phyloP scores from a whole-genome alignment of 2,797 vertebrate species.

The Ispidina picta region DNA sequence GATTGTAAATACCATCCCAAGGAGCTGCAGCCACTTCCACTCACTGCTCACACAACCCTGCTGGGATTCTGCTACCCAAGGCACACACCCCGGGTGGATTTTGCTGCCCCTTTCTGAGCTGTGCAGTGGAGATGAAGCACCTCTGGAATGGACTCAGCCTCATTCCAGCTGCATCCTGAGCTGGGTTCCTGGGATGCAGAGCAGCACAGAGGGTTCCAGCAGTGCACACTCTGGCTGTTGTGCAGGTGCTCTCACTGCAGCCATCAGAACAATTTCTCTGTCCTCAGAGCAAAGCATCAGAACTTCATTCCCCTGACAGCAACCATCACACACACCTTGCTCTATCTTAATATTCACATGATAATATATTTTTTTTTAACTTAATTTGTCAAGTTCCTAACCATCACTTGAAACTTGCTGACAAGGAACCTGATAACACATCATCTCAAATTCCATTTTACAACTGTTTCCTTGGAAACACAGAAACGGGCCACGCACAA shows the following conservation, averaged over 20 bases:
- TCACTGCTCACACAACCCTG: background rate
- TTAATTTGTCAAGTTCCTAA: slow-evolving; percentile 65
- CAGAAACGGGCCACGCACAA: slow-evolving; percentile 61
- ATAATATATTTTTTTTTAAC: slow-evolving; percentile 24
- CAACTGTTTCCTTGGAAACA: slow-evolving; percentile 73
- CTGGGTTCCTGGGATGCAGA: background rate
- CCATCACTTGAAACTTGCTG: slow-evolving; percentile 66
- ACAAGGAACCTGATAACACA: slow-evolving; percentile 68
- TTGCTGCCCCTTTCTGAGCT: background rate
- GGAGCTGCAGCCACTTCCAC: background rate
- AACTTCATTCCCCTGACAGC: background rate
- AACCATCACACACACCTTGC: background rate
- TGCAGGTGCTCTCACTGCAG: background rate
- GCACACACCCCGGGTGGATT: fast-evolving
- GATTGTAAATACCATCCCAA: slow-evolving; percentile 25
- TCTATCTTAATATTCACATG: background rate
- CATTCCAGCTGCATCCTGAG: background rate
- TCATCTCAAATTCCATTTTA: slow-evolving; percentile 68
- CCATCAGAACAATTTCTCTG: background rate
- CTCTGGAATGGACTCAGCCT: background rate
- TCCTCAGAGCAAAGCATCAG: background rate
- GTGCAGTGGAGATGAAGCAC: background rate
- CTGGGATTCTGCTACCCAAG: background rate
- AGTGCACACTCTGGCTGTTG: background rate
- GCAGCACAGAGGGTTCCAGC: background rate